A percentile compares a stretch with the other conserved stretches of the same genome.
phyloP scores from a whole-genome alignment of 2,888 invertebrate species.

The Pterostichus niger region DNA sequence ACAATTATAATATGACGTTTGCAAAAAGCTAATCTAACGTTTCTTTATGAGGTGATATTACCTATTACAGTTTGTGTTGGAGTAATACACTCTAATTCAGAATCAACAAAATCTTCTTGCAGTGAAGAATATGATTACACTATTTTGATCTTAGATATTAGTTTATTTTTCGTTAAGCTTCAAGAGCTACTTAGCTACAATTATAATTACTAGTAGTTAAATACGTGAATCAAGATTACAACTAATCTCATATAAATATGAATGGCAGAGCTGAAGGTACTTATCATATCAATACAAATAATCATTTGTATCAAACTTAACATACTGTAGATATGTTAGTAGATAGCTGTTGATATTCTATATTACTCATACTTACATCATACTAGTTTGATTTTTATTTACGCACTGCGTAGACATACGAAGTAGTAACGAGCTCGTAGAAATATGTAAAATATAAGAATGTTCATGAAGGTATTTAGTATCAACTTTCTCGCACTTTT shows the following conservation, averaged over 20 bases:
- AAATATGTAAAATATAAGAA: not conserved
- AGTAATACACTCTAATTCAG: too few relatives aligned
- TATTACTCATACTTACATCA: not conserved
- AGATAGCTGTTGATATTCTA: conserved; percentile 11
- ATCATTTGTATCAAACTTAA: conserved; percentile 36
- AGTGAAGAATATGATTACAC: not conserved
- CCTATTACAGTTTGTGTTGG: too few relatives aligned
- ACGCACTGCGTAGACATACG: too few relatives aligned
- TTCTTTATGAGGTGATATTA: too few relatives aligned
- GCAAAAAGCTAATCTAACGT: too few relatives aligned
- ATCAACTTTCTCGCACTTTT: conserved; percentile 36
- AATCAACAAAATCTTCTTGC: too few relatives aligned
- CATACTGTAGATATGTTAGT: not conserved
- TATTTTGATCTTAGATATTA: conserved; percentile 11
- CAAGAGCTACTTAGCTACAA: conserved; percentile 22
- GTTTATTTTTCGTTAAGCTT: conserved; percentile 31
- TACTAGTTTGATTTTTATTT: not conserved
- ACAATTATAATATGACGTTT: too few relatives aligned
- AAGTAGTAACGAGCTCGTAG: too few relatives aligned
- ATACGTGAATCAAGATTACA: conserved; percentile 46
- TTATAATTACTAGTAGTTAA: conserved; percentile 50
- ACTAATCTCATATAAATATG: conserved; percentile 53
- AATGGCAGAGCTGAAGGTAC: conserved; percentile 13
- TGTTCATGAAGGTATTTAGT: conserved; percentile 24
- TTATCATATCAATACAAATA: conserved; percentile 47